Conservation (phyloP, 2,797 vertebrate species). For the Amblyraja radiata region DNA sequence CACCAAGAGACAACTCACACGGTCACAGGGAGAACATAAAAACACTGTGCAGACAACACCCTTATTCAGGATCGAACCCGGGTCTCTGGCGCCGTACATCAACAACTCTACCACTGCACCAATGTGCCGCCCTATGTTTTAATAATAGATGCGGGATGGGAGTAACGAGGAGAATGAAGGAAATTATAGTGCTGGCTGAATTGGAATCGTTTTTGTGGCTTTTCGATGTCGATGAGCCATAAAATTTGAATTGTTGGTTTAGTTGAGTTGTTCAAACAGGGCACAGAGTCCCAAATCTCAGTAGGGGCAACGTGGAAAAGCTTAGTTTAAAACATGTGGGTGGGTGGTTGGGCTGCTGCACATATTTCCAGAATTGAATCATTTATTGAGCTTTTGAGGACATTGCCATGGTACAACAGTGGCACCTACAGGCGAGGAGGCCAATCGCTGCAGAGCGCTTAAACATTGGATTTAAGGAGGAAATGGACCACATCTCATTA, state of each 20-base stretch:
- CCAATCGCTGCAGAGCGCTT: not conserved
- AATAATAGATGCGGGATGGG: not conserved
- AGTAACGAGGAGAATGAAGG: not conserved
- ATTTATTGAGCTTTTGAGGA: not conserved
- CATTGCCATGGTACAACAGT: not conserved
- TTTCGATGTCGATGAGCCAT: not conserved
- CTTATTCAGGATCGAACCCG: too few species aligned
- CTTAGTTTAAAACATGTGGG: not conserved
- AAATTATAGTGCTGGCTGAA: not conserved
- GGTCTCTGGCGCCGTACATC: too few species aligned
- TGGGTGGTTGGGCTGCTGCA: not conserved
- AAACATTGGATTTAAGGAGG: too few species aligned
- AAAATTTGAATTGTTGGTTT: not conserved
- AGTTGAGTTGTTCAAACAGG: not conserved
- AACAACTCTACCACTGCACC: too few species aligned
- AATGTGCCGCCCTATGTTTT: not conserved
- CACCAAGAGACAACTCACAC: too few species aligned
- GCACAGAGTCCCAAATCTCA: not conserved
- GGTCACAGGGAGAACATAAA: too few species aligned
- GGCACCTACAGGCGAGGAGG: not conserved
- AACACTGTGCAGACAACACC: too few species aligned
- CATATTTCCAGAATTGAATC: not conserved
- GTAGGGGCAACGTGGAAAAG: not conserved
- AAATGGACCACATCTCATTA: not conserved
- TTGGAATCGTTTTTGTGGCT: not conserved